Percentiles rank a stretch among this genome's conserved stretches.
Conservation (phyloP, 2,797 vertebrate genomes). For the Falco peregrinus region DNA sequence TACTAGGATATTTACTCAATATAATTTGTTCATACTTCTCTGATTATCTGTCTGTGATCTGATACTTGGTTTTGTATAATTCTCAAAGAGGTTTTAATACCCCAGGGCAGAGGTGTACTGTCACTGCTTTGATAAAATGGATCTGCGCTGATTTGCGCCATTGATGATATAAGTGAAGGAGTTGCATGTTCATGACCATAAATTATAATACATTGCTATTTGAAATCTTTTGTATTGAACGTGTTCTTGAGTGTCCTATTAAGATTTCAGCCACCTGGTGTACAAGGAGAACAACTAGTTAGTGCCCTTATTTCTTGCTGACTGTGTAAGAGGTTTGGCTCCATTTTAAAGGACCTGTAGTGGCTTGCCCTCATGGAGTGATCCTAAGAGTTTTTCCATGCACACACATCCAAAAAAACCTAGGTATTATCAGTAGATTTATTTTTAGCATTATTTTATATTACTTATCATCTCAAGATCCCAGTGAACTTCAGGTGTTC, state of each 20-base stretch:
- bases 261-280: not conserved
- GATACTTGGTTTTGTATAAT: not conserved
- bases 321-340: not conserved
- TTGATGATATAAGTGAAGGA: not conserved
- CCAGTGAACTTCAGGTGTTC: not conserved
- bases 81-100: not conserved
- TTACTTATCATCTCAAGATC: not conserved
- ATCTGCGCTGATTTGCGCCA: not conserved
- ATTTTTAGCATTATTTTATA: not conserved
- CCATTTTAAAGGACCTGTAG: not conserved
- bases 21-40: not conserved
- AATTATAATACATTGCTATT: not conserved
- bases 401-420: rapidly evolving
- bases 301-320: not conserved
- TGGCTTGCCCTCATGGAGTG: not conserved
- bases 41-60: not conserved
- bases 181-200: not conserved
- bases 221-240: not conserved
- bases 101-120: not conserved
- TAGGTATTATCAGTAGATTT: not conserved
- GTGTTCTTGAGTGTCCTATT: not conserved
- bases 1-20: not conserved
- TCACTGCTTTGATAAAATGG: not conserved
- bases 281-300: not conserved
- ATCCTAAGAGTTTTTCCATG: not conserved